Evolutionary conservation across 2,113 vertebrate genomes (phyloP), one percentile per base, ranked within the genome.

Genomic region (Typhlomys cinereus): DNA sequence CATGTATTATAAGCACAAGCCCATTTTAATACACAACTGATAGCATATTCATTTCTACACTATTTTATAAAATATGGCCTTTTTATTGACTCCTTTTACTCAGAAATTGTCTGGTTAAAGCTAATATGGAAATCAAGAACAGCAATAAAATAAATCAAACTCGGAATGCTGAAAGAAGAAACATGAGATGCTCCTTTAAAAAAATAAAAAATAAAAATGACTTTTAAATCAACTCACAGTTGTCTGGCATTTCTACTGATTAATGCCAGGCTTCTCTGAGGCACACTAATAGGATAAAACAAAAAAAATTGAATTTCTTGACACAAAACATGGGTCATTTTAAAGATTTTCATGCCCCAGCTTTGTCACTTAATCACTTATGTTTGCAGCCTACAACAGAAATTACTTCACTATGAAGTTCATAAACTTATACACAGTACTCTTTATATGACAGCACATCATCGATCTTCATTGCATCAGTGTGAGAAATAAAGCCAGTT

Each of bases 201-300:
- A 64, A 89, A 34, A 50, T 90, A 75, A 41, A 41, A 85, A 64
- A 89, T 27, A 50, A 86, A 94, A 91, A 93, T 85, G 13, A 82
- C 76, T 91, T 85, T 48, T 91, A 91, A 95, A 90, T 91, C 46
- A 82, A 85, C 59, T 88, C 74, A 44, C 66, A 17, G 54, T 75
- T 78, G 23, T 93, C 87, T 98, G 97, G 96, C 96, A 96, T 97
- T 98, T 97, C 91, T 95, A 29, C 90, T 96, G 96, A 97, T 97
- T 97, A 95, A 97, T 97, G 87, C 78, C 85, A 78, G 41, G n/a
- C 69, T 92, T 96, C 95, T 95, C 54, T 92, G 75, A 76, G 61
- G 94, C 95, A 97, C 97, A 85, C 91, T 97, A 97, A 97, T 96
- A 94, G 69, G 39, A 89, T 97, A 98, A 97, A 97, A 96, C 70